phyloP scores from a whole-genome alignment of 2,888 invertebrate genomes.

The Tribolium freemani region DNA sequence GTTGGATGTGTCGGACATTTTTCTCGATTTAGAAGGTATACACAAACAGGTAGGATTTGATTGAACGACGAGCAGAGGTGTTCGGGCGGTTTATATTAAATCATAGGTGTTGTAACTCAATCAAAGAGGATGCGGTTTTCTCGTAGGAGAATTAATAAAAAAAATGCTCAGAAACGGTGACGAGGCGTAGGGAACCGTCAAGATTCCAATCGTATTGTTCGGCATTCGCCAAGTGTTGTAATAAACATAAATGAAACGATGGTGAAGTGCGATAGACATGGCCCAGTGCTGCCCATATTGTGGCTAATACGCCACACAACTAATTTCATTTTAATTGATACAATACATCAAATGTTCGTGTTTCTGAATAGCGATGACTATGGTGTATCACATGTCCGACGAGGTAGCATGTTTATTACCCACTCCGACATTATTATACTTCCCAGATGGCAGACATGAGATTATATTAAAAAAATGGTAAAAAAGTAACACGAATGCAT shows the following conservation, averaged over 20 bases:
- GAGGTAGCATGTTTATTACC: conserved; percentile 47
- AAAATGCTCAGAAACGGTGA: conserved; percentile 30
- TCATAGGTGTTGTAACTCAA: conserved; percentile 47
- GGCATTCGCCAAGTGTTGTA: conserved; percentile 57
- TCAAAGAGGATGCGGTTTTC: conserved; percentile 20
- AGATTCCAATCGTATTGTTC: conserved; percentile 57
- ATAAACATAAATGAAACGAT: conserved; percentile 57
- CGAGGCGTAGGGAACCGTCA: conserved; percentile 46
- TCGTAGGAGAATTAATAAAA: conserved; percentile 31
- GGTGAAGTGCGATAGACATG: conserved; percentile 52
- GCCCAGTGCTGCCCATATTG: conserved; percentile 52
- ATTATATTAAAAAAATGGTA: not conserved
- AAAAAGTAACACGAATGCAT: not conserved
- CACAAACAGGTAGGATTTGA: conserved; percentile 38
- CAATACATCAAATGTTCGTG: conserved; percentile 49
- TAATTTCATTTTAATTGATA: conserved; percentile 53
- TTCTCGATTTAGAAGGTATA: not conserved
- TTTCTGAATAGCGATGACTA: conserved; percentile 38
- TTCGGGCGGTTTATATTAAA: conserved; percentile 46
- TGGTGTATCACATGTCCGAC: conserved; percentile 31
- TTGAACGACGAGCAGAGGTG: conserved; percentile 48
- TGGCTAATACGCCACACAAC: conserved; percentile 46
- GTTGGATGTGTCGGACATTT: conserved; percentile 22
- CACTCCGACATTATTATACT: conserved; percentile 45
- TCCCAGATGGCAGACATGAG: conserved; percentile 45